A percentile compares a stretch with the other conserved stretches of the same genome.
These are phyloP conservation scores for Cyanoderma ruficeps DNA, from an alignment of 2,113 vertebrate genomes.

Conservation along the genomic window DNA sequence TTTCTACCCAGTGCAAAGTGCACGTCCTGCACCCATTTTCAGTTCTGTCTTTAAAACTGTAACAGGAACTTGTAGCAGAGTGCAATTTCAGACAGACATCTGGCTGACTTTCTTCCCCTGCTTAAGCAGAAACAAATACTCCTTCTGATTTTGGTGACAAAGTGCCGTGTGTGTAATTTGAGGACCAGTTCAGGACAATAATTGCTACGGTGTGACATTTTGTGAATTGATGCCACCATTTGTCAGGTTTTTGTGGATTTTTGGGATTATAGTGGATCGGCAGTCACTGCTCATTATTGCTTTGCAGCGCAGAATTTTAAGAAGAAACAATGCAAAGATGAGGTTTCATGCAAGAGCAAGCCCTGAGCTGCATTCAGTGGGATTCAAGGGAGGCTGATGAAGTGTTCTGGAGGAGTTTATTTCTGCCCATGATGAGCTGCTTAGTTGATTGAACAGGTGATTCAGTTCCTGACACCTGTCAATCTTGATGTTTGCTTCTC, in stretches of 20 bases:
- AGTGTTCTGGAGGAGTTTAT: background rate
- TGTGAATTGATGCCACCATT: background rate
- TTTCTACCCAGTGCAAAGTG: background rate
- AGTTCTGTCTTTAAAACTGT: background rate
- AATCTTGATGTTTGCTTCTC: background rate
- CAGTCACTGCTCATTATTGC: background rate
- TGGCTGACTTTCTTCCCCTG: background rate
- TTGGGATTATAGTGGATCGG: background rate
- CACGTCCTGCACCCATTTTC: background rate
- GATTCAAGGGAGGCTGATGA: background rate
- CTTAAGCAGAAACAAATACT: background rate
- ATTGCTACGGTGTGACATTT: background rate
- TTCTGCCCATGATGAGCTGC: background rate
- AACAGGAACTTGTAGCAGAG: background rate
- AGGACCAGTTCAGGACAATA: background rate
- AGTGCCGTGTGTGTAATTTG: background rate
- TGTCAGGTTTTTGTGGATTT: background rate
- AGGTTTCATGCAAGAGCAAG: background rate
- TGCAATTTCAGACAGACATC: background rate
- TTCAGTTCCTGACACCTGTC: conserved; percentile 13
- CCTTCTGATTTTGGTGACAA: background rate
- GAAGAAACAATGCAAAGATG: background rate
- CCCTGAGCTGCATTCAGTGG: background rate
- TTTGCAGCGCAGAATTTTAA: background rate
- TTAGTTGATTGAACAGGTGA: background rate